Evolutionary conservation across 2,113 vertebrate species (phyloP).

Genomic region (Toxostoma redivivum): DNA sequence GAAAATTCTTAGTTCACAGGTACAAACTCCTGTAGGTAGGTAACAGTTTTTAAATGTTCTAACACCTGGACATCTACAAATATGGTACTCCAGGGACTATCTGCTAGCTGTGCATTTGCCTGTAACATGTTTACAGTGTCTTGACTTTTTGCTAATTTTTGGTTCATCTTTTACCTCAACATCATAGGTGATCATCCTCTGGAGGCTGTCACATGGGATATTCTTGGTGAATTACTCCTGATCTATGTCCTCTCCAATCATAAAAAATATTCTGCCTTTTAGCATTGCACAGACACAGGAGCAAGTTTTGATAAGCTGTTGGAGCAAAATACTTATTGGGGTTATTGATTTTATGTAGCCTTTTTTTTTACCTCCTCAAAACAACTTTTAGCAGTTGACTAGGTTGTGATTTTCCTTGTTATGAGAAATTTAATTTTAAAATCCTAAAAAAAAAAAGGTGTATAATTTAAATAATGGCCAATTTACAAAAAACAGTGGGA

Average conservation of each 20-base stretch:
- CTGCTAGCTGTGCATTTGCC: background rate
- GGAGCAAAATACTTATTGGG: background rate
- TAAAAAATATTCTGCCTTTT: background rate
- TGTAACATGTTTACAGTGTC: background rate
- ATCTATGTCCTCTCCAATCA: background rate
- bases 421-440: background rate
- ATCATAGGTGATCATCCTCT: background rate
- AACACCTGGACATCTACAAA: background rate
- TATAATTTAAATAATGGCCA: constrained; percentile 7
- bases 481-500: background rate
- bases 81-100: background rate
- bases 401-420: background rate
- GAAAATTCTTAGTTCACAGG: background rate
- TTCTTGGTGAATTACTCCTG: background rate
- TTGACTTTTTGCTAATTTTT: background rate
- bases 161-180: background rate
- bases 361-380: background rate
- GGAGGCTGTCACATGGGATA: background rate
- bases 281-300: background rate
- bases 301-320: background rate
- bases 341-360: background rate
- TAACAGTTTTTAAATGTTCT: background rate
- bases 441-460: background rate
- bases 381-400: background rate
- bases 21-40: background rate